These are phyloP conservation scores for Dione juno DNA, from an alignment of 2,888 invertebrate genomes.

Conservation along the genomic window DNA sequence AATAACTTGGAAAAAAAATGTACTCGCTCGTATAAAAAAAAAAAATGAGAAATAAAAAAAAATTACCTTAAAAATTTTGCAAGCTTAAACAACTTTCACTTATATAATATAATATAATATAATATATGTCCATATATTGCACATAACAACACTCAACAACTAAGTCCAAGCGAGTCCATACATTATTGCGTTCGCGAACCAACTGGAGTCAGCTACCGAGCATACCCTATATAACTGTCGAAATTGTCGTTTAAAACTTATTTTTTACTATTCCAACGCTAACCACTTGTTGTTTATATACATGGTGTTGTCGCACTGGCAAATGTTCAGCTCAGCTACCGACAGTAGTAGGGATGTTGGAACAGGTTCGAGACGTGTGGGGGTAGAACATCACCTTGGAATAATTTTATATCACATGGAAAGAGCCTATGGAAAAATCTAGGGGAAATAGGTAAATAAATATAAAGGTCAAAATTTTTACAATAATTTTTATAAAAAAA, in stretches of 20 bases:
- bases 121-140: too few relatives aligned
- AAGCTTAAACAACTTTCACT: constrained; percentile 9
- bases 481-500: not conserved
- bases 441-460: too few relatives aligned
- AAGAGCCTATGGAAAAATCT: not conserved
- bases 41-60: not conserved
- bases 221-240: not conserved
- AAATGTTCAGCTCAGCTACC: not conserved
- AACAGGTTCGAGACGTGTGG: not conserved
- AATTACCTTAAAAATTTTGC: not conserved
- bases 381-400: constrained; percentile 5
- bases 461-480: too few relatives aligned
- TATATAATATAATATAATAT: not conserved
- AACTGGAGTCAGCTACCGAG: not conserved
- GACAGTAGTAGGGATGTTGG: not conserved
- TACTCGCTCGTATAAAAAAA: not conserved
- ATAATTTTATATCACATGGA: not conserved
- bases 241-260: not conserved
- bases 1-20: too few relatives aligned
- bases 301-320: not conserved
- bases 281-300: not conserved
- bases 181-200: constrained; percentile 6
- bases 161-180: not conserved
- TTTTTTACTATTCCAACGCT: not conserved
- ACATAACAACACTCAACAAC: constrained; percentile 6